These are phyloP conservation scores for Stegodyphus dumicola DNA, from an alignment of 1,140 invertebrate genomes.

Conservation along the genomic window DNA sequence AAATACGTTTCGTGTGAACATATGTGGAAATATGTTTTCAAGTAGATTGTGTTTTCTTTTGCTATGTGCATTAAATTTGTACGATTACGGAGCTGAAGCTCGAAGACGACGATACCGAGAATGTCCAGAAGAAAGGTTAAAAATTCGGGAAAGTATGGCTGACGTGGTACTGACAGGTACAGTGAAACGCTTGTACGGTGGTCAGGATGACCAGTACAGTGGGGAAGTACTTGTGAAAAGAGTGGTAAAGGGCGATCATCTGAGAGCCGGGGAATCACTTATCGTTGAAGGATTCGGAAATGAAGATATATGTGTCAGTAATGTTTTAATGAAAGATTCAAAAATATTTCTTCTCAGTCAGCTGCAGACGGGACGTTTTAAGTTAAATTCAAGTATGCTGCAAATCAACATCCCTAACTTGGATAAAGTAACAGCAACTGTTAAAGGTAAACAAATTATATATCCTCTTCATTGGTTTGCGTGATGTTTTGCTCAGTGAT, in stretches of 20 bases:
- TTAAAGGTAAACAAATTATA: constrained; percentile 49
- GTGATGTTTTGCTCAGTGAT: too few species aligned
- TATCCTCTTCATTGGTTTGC: too few species aligned
- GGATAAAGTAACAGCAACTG: constrained; percentile 59
- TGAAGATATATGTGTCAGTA: constrained; percentile 52
- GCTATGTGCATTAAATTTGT: too few species aligned
- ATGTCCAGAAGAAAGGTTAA: constrained; percentile 51
- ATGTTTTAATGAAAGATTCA: constrained; percentile 35
- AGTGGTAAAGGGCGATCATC: constrained; percentile 55
- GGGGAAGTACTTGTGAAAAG: constrained; percentile 60
- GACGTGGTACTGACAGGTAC: constrained; percentile 55
- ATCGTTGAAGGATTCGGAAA: constrained; percentile 62
- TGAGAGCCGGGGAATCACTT: constrained; percentile 35
- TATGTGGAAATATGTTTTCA: too few species aligned
- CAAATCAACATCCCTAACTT: constrained; percentile 59
- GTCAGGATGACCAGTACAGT: constrained; percentile 27
- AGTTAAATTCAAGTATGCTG: constrained; percentile 60
- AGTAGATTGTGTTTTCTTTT: too few species aligned
- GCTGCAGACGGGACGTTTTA: constrained; percentile 57
- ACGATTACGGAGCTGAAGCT: neutral
- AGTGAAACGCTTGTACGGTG: constrained; percentile 37
- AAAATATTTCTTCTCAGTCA: constrained; percentile 62
- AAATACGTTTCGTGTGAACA: too few species aligned
- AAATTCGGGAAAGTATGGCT: constrained; percentile 37
- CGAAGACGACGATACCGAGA: constrained; percentile 34